These are phyloP conservation scores for Aleiodes sp. DNA, from an alignment of 1,140 invertebrate genomes.

Conservation along the genomic window DNA sequence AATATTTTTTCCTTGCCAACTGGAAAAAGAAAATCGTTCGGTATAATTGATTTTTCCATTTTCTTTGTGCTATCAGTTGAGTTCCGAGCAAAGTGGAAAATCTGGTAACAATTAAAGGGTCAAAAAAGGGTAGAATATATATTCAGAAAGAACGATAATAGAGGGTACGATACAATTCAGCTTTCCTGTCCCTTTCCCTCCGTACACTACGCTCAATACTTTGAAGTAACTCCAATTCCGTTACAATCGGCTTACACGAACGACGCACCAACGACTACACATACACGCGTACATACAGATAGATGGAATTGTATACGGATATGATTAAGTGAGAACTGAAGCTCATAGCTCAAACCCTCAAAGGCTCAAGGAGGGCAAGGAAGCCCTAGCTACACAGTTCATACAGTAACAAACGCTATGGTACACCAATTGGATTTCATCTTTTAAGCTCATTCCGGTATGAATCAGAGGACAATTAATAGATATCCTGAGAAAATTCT, in stretches of 20 bases:
- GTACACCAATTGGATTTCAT: neutral
- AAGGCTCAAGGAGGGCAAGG: neutral
- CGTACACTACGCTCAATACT: conserved; percentile 45
- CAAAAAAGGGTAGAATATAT: too few species aligned
- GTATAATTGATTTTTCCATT: too few species aligned
- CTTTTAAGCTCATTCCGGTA: neutral
- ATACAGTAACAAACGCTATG: neutral
- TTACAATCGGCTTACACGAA: conserved; percentile 52
- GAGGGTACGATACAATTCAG: neutral
- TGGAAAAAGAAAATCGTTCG: too few species aligned
- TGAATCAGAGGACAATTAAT: neutral
- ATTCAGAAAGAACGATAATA: too few species aligned
- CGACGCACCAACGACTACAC: neutral
- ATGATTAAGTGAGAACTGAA: conserved; percentile 14
- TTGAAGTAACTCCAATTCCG: conserved; percentile 53
- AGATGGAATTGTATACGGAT: too few species aligned
- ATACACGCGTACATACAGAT: neutral
- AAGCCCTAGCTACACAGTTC: neutral
- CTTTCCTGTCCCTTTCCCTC: neutral
- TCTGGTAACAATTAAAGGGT: too few species aligned
- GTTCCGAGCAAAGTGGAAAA: too few species aligned
- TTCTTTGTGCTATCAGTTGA: too few species aligned
- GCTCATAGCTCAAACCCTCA: neutral
- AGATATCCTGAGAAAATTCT: neutral
- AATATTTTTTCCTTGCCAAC: too few species aligned